These are phyloP conservation scores for Drosophila anomelani DNA, from an alignment of 2,888 invertebrate genomes.

Conservation along the genomic window DNA sequence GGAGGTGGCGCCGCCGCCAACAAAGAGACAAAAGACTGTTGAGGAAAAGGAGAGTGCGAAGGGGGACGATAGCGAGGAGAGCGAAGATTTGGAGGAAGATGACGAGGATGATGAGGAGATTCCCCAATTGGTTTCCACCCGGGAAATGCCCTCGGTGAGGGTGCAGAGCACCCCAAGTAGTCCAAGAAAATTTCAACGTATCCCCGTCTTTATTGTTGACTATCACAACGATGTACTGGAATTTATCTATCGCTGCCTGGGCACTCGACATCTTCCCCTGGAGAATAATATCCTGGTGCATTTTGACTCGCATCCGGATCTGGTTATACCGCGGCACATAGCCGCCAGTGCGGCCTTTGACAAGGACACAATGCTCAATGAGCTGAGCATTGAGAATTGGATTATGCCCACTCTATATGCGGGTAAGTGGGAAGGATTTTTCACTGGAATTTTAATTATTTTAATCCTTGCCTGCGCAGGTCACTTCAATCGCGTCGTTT, in stretches of 20 bases:
- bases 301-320: slow-evolving; percentile 96
- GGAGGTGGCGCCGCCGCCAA: slow-evolving; percentile 47
- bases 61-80: slow-evolving; percentile 12
- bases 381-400: slow-evolving; percentile 97
- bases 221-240: slow-evolving; percentile 92
- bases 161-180: slow-evolving; percentile 62
- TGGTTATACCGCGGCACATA: slow-evolving; percentile 92
- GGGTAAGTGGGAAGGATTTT: slow-evolving; percentile 80
- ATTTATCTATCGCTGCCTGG: slow-evolving; percentile 91
- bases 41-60: background rate
- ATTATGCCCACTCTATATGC: slow-evolving; percentile 94
- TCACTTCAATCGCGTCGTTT: slow-evolving; percentile 91
- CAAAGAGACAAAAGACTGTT: slow-evolving; percentile 53
- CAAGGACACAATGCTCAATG: slow-evolving; percentile 88
- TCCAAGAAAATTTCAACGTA: slow-evolving; percentile 84
- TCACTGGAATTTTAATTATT: background rate
- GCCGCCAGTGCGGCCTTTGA: slow-evolving; percentile 90
- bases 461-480: slow-evolving; percentile 80
- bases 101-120: slow-evolving; percentile 32
- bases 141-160: slow-evolving; percentile 38
- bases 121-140: slow-evolving; percentile 46
- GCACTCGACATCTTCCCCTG: slow-evolving; percentile 92
- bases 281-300: slow-evolving; percentile 91
- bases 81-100: slow-evolving; percentile 13
- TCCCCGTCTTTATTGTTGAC: slow-evolving; percentile 91